These are phyloP conservation scores for Premnoplex brunnescens DNA, from an alignment of 2,797 vertebrate species.

Conservation along the genomic window DNA sequence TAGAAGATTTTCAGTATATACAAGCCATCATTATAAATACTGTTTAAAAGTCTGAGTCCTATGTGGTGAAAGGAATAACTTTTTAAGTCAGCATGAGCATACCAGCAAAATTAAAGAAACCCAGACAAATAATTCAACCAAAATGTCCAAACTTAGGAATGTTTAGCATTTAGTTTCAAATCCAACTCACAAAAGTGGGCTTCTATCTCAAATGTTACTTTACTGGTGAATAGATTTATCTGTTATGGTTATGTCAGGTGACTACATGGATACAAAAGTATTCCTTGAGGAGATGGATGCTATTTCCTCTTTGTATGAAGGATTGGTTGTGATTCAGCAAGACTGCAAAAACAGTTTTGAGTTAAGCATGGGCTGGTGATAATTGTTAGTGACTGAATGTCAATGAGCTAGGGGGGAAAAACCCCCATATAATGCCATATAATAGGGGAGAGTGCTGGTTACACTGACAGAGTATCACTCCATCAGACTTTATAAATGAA, in stretches of 20 bases:
- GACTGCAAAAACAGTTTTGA: constrained; percentile 47
- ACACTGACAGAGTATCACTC: constrained; percentile 17
- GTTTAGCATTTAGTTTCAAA: not conserved
- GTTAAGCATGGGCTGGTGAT: constrained; percentile 50
- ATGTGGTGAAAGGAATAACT: not conserved
- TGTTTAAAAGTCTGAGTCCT: not conserved
- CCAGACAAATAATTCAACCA: not conserved
- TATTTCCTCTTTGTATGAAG: not conserved
- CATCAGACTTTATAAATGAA: constrained; percentile 62
- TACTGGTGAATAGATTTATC: not conserved
- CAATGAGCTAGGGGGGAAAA: constrained; percentile 22
- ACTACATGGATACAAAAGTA: not conserved
- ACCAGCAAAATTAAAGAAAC: not conserved
- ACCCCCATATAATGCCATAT: not conserved
- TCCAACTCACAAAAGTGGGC: not conserved
- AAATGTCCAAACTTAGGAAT: not conserved
- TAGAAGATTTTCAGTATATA: not conserved
- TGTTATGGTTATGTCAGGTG: not conserved
- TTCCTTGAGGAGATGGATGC: constrained; percentile 5
- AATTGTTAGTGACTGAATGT: constrained; percentile 61
- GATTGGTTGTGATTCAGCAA: constrained; percentile 26
- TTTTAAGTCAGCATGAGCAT: not conserved
- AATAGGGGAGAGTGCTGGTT: constrained; percentile 23
- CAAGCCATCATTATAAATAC: not conserved
- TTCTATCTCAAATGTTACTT: not conserved